These are phyloP conservation scores for Malthinus flaveolus DNA, from an alignment of 2,888 invertebrate genomes.

Conservation along the genomic window DNA sequence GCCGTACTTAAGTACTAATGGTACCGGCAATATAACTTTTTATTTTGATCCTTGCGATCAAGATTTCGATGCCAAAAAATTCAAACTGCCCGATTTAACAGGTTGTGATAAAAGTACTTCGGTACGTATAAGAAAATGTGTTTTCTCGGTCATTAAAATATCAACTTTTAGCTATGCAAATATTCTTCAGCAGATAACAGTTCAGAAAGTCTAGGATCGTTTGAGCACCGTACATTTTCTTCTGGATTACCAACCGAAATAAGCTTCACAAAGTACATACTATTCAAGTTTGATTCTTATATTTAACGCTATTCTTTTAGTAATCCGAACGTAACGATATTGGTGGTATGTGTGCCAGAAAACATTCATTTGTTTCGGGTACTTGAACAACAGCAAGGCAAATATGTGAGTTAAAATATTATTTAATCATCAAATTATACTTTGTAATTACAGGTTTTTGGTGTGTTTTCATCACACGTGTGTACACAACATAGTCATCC, in stretches of 20 bases:
- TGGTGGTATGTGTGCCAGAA: background rate
- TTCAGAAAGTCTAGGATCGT: conserved; percentile 33
- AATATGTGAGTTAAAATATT: no score
- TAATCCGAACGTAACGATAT: background rate
- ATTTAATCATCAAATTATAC: background rate
- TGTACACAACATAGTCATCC: conserved; percentile 55
- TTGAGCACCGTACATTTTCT: conserved; percentile 32
- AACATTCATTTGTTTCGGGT: background rate
- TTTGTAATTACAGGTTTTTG: conserved; percentile 54
- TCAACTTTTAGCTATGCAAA: conserved; percentile 34
- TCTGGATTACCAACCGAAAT: conserved; percentile 9
- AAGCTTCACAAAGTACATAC: conserved; percentile 9
- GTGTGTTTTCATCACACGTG: conserved; percentile 58
- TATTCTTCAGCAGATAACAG: conserved; percentile 24
- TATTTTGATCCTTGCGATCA: conserved; percentile 52
- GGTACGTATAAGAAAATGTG: conserved; percentile 26
- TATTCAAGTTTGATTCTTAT: background rate
- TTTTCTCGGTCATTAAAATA: conserved; percentile 10
- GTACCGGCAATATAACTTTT: conserved; percentile 36
- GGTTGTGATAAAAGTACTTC: conserved; percentile 23
- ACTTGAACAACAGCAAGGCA: background rate
- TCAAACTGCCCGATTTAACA: background rate
- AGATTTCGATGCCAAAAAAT: conserved; percentile 20
- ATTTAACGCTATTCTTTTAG: background rate
- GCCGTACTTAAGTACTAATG: conserved; percentile 23